Evolutionary conservation across 2,888 invertebrate species (phyloP).

Genomic region (Diabrotica balteata): DNA sequence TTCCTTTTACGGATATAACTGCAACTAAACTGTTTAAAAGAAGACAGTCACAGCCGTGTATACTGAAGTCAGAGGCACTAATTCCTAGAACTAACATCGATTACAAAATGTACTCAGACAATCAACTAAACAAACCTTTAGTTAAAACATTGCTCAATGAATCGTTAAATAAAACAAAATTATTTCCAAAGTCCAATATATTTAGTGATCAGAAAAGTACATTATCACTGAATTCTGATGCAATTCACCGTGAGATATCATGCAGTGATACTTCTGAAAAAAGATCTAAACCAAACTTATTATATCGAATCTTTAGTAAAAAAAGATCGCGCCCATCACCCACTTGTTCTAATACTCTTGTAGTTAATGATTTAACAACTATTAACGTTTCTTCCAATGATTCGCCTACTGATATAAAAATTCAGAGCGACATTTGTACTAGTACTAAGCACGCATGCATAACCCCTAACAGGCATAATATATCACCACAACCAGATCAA

Average conservation of each 20-base stretch:
- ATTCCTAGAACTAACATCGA: constrained; percentile 8
- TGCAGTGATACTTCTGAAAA: constrained; percentile 26
- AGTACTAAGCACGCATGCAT: constrained; percentile 59
- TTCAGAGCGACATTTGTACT: constrained; percentile 53
- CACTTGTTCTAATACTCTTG: constrained; percentile 12
- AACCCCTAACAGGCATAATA: constrained; percentile 56
- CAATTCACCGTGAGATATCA: constrained; percentile 34
- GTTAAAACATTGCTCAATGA: constrained; percentile 36
- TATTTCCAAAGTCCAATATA: constrained; percentile 41
- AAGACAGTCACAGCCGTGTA: constrained; percentile 40
- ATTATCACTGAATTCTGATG: constrained; percentile 31
- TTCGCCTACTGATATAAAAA: constrained; percentile 54
- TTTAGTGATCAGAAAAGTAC: constrained; percentile 35
- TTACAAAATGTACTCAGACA: constrained; percentile 43
- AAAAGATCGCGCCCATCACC: constrained; percentile 34
- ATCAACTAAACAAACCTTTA: constrained; percentile 42
- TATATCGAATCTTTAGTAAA: constrained; percentile 40
- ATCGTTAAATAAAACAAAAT: constrained; percentile 35
- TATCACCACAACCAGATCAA: constrained; percentile 52
- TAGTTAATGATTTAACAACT: constrained; percentile 33
- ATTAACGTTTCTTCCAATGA: constrained; percentile 40
- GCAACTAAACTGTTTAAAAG: constrained; percentile 39
- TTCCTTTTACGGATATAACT: constrained; percentile 61
- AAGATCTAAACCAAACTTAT: constrained; percentile 37
- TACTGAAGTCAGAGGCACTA: constrained; percentile 25